Conservation (phyloP, 2,888 invertebrate species). For the Drosophila bunnanda region DNA sequence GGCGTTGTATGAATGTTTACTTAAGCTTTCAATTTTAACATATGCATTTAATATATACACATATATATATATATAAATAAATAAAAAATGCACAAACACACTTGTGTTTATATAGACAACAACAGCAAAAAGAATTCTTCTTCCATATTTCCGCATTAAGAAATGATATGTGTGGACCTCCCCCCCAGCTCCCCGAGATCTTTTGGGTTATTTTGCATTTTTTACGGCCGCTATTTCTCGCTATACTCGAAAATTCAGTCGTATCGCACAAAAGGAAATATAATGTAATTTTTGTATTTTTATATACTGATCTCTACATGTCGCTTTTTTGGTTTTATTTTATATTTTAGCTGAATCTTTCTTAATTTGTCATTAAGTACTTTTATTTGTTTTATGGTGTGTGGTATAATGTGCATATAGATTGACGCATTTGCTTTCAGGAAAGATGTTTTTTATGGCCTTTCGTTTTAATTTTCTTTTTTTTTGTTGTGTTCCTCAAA, state of each 20-base stretch:
- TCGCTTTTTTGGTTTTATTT: slow-evolving; percentile 27
- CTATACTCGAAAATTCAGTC: slow-evolving; percentile 52
- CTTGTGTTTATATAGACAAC: slow-evolving; percentile 23
- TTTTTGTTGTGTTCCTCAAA: slow-evolving; percentile 4
- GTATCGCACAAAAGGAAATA: slow-evolving; percentile 55
- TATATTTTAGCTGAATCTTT: slow-evolving; percentile 29
- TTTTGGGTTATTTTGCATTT: slow-evolving; percentile 40
- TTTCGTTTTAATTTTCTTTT: slow-evolving; percentile 2
- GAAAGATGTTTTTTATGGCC: slow-evolving; percentile 26
- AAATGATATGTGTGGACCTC: slow-evolving; percentile 56
- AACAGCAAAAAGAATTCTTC: slow-evolving; percentile 53
- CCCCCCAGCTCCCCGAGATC: slow-evolving; percentile 15
- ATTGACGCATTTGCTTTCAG: slow-evolving; percentile 51
- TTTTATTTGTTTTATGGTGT: slow-evolving; percentile 43
- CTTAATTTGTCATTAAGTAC: slow-evolving; percentile 51
- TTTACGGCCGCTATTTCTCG: slow-evolving; percentile 51
- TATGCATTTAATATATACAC: slow-evolving; percentile 42
- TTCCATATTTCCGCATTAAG: slow-evolving; percentile 78
- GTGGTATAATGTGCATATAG: slow-evolving; percentile 43
- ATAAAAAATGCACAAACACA: slow-evolving; percentile 15
- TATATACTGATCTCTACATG: slow-evolving; percentile 22
- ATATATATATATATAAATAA: slow-evolving; percentile 2
- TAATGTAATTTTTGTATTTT: slow-evolving; percentile 51
- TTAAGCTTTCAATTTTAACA: slow-evolving; percentile 30
- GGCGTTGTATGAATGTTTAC: slow-evolving; percentile 24